Conservation (phyloP, 2,888 invertebrate species). For the Luperina testacea region DNA sequence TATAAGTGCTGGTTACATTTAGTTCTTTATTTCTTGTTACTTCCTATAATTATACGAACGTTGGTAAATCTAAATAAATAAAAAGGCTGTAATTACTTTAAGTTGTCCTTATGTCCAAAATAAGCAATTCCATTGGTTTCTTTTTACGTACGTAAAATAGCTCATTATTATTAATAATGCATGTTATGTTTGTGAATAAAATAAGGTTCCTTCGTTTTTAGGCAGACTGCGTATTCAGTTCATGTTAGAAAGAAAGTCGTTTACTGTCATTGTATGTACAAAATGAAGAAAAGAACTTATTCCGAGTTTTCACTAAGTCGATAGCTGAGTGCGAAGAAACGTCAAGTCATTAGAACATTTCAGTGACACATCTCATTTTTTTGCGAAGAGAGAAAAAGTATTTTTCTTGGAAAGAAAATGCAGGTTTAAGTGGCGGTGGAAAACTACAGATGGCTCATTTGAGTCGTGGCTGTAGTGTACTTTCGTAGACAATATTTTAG, state of each 20-base stretch:
- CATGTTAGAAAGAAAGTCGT: slow-evolving; percentile 19
- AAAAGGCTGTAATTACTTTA: neutral
- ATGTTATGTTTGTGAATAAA: neutral
- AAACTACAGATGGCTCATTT: slow-evolving; percentile 34
- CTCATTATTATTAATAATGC: neutral
- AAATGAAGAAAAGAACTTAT: slow-evolving; percentile 49
- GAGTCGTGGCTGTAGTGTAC: neutral
- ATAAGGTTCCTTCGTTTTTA: neutral
- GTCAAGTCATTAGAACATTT: slow-evolving; percentile 61
- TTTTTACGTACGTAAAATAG: neutral
- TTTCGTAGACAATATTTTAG: neutral
- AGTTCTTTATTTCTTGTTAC: neutral
- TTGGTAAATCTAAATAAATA: too few relatives aligned
- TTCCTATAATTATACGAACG: neutral
- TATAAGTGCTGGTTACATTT: neutral
- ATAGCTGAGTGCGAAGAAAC: slow-evolving; percentile 62
- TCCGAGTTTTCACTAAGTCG: slow-evolving; percentile 54
- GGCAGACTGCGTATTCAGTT: slow-evolving; percentile 3
- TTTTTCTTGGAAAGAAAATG: slow-evolving; percentile 43
- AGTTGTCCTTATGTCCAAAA: neutral
- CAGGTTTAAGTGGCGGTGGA: slow-evolving; percentile 44
- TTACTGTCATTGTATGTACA: slow-evolving; percentile 2
- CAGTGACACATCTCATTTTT: slow-evolving; percentile 57
- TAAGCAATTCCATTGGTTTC: neutral
- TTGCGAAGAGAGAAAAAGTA: slow-evolving; percentile 35